These are phyloP conservation scores for Gadopsis marmoratus DNA, from an alignment of 2,797 vertebrate genomes.

Conservation along the genomic window DNA sequence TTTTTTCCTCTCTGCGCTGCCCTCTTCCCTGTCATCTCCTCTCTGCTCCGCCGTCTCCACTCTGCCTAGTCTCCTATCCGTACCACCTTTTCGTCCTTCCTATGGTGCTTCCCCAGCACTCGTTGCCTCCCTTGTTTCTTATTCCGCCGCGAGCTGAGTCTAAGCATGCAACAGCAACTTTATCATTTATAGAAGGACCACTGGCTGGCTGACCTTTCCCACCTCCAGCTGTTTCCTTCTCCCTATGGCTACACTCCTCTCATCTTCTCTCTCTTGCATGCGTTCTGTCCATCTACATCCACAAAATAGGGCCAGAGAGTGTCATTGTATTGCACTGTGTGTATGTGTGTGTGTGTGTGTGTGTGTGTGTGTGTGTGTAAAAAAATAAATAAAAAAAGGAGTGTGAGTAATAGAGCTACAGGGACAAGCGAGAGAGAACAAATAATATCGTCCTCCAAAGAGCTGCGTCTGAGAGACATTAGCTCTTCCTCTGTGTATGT, in stretches of 20 bases:
- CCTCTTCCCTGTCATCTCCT: slow-evolving; percentile 33
- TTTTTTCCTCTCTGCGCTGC: background rate
- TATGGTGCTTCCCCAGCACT: slow-evolving; percentile 1
- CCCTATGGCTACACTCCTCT: slow-evolving; percentile 28
- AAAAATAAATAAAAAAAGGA: background rate
- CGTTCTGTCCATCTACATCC: slow-evolving; percentile 44
- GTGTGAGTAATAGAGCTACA: slow-evolving; percentile 56
- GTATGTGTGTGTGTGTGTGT: slow-evolving; percentile 20
- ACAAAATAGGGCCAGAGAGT: slow-evolving; percentile 40
- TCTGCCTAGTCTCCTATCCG: slow-evolving; percentile 7
- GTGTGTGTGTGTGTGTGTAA: background rate
- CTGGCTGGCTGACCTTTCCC: slow-evolving; percentile 63
- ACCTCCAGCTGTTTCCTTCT: slow-evolving; percentile 67
- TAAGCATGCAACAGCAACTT: slow-evolving; percentile 35
- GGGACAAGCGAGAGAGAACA: slow-evolving; percentile 53
- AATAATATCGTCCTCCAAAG: slow-evolving; percentile 65
- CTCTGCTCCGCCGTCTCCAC: slow-evolving; percentile 32
- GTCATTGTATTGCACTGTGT: slow-evolving; percentile 29
- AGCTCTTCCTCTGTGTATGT: slow-evolving; percentile 46
- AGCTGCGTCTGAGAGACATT: slow-evolving; percentile 64
- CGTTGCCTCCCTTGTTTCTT: background rate
- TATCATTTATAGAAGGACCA: slow-evolving; percentile 59
- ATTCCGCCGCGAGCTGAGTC: slow-evolving; percentile 37
- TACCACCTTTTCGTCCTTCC: slow-evolving; percentile 4
- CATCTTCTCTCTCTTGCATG: slow-evolving; percentile 21